phyloP scores from a whole-genome alignment of 2,888 invertebrate genomes.

The Nymphalis polychloros region DNA sequence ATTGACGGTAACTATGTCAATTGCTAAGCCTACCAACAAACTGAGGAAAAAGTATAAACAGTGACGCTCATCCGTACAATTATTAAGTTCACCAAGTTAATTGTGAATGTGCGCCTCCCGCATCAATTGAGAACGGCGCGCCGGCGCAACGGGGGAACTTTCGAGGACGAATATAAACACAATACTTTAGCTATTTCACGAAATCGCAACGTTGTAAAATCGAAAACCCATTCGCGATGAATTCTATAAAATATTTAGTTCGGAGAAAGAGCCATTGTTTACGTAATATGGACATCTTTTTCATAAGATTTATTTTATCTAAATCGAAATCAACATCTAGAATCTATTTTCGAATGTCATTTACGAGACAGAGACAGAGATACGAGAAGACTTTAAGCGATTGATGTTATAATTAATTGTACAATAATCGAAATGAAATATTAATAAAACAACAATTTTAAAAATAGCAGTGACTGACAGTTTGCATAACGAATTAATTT shows the following conservation, averaged over 20 bases:
- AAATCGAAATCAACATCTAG: no score
- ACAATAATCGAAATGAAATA: no score
- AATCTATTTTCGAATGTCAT: no score
- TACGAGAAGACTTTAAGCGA: no score
- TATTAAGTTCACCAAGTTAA: conserved; percentile 72
- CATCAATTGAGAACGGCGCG: conserved; percentile 68
- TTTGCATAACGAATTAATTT: no score
- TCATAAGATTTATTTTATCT: no score
- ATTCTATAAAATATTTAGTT: not conserved
- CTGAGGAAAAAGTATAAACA: conserved; percentile 67
- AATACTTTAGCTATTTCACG: conserved; percentile 68
- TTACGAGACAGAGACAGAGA: no score
- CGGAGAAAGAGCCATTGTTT: not conserved
- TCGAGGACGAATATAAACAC: conserved; percentile 75
- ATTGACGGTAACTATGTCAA: conserved; percentile 63
- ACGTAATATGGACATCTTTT: not conserved
- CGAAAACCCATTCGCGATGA: conserved; percentile 13
- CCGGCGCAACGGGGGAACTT: conserved; percentile 72
- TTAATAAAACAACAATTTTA: no score
- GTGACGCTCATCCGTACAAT: conserved; percentile 65
- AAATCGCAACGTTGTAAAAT: conserved; percentile 53
- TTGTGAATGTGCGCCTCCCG: conserved; percentile 77
- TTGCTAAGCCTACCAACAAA: conserved; percentile 62
- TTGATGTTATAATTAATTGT: no score
- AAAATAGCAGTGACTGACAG: no score